Evolutionary conservation across 2,888 invertebrate genomes (phyloP), one percentile per base, ranked within the genome.

Genomic region (Drosophila testacea): DNA sequence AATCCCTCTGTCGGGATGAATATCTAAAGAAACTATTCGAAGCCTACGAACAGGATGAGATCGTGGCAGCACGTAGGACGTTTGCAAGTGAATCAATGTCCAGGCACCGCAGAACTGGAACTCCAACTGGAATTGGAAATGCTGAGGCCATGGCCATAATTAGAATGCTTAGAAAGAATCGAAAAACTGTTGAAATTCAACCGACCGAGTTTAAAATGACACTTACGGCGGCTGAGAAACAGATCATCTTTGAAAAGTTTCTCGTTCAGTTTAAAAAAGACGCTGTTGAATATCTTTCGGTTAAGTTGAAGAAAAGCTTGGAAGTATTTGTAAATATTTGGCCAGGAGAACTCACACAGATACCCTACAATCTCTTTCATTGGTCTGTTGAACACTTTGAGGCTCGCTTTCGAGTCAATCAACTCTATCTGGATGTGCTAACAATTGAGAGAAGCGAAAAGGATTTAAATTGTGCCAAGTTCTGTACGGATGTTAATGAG

Each of bases 361-460:
- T 73, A 6, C 83, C 83, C 0, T 51, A 84, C 9, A 39, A 59
- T 0, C 50, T 83, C 1, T 83, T 83, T 16, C 22, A 56, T n/a
- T 83, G 83, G 83, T 79, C 88, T 0, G 9, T 55, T 9, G 62
- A 81, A 0, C 22, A 65, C 36, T 83, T 83, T 38, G 0, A 50
- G 6, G 4, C 4, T 1, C 79, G 83, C 3, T 32, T 36, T 2
- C 32, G 41, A 0, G 6, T 69, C 1, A 77, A 54, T 39, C 72
- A 71, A n/a, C 22, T 82, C 4, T 87, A 87, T 51, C 52, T 87
- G 6, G 77, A 63, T 6, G 72, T 83, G 0, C 39, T 83, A 6
- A 2, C 46, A 10, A 54, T 52, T 13, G 82, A 84, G 27, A 52
- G 52, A 6, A n/a, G 38, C 7, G 0, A 22, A 0, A 11, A 48